Conservation (phyloP, 2,113 vertebrate genomes). For the Perca schrenkii region DNA sequence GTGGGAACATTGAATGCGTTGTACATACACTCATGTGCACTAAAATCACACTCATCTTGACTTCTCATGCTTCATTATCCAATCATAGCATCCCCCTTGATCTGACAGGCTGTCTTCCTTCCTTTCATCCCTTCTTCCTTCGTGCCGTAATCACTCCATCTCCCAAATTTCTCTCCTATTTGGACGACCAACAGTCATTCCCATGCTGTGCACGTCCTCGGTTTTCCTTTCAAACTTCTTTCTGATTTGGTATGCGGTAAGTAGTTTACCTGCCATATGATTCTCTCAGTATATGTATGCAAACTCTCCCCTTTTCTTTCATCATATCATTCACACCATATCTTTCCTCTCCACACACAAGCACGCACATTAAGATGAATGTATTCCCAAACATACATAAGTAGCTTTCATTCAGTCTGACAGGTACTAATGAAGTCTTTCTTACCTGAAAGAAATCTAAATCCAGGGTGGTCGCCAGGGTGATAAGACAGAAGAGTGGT, state of each 20-base stretch:
- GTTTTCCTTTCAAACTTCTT: conserved; percentile 47
- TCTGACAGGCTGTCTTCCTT: conserved; percentile 58
- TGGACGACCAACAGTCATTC: conserved; percentile 38
- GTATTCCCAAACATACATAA: not conserved
- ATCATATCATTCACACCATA: not conserved
- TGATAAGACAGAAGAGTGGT: conserved; percentile 41
- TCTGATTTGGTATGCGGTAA: conserved; percentile 54
- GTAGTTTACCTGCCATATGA: conserved; percentile 53
- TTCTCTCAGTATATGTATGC: conserved; percentile 28
- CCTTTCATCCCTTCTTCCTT: conserved; percentile 55
- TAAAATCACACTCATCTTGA: conserved; percentile 57
- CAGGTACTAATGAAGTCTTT: conserved; percentile 38
- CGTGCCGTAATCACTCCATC: conserved; percentile 61
- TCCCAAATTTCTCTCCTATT: conserved; percentile 38
- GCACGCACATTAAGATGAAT: not conserved
- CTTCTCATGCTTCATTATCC: conserved; percentile 68
- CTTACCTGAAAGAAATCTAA: conserved; percentile 36
- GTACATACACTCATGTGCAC: not conserved
- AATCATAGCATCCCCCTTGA: conserved; percentile 59
- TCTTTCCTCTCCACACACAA: not conserved
- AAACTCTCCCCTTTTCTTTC: conserved; percentile 13
- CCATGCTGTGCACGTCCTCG: not conserved
- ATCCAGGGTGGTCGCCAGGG: conserved; percentile 21
- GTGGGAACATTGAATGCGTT: conserved; percentile 29
- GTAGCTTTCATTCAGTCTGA: conserved; percentile 6